Conservation (phyloP, 2,797 vertebrate genomes). For the Cephalopachus bancanus region DNA sequence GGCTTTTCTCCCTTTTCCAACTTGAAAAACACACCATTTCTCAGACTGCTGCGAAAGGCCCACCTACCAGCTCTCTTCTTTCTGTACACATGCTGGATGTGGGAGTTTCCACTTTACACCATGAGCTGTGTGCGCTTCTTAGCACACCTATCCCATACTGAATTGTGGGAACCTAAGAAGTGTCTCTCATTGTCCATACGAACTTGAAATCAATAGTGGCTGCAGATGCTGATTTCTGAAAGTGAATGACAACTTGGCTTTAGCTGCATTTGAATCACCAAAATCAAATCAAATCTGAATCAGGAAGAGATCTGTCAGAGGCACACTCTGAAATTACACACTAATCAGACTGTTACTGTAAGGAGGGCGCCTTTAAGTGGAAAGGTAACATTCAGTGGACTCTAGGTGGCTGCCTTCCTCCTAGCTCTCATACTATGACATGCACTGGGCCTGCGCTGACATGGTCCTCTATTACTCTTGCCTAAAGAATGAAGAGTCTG, state of each 20-base stretch:
- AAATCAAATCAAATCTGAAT: background rate
- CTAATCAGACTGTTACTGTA: background rate
- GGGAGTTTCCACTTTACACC: background rate
- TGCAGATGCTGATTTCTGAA: background rate
- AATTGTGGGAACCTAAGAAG: background rate
- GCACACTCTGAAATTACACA: background rate
- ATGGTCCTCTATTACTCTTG: background rate
- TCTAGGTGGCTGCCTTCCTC: too few species aligned
- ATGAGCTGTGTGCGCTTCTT: background rate
- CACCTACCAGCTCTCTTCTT: background rate
- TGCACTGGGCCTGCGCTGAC: background rate
- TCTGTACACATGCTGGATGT: background rate
- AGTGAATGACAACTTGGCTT: background rate
- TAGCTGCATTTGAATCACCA: background rate
- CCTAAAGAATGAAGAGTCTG: background rate
- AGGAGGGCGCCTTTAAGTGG: background rate
- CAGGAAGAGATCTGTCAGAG: background rate
- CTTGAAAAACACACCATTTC: background rate
- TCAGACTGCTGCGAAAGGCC: background rate
- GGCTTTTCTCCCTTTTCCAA: background rate
- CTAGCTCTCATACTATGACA: background rate
- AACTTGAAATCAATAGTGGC: background rate
- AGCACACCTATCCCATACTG: background rate
- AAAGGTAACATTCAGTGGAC: background rate
- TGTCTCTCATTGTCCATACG: background rate